Evolutionary conservation across 2,888 invertebrate genomes (phyloP), one percentile per base, ranked within the genome.

Genomic region (Sicus ferrugineus): DNA sequence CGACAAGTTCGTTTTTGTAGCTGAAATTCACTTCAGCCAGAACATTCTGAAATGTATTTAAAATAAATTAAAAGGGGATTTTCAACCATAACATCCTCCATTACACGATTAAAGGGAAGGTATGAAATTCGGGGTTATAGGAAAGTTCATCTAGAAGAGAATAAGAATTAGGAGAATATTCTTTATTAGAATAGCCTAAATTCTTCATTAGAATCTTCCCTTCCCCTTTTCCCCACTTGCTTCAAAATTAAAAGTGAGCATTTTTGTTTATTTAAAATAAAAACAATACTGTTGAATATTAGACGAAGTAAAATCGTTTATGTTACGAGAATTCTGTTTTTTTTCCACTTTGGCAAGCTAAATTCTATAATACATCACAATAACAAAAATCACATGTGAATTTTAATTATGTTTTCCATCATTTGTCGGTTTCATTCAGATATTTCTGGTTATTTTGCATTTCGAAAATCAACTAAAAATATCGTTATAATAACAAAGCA

Each of bases 21-120:
- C 80, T 81, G 67, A 82, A 78, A 66, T 77, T 75, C 2, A 83
- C 81, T 31, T 79, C 76, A 4, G 80, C 82, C 34, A 72, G 69
- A 63, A 82, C 79, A 69, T 80, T 80, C 83, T 83, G 72, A 16
- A 76, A 75, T 59, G 48, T 68, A 26, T 48, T n/a, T 26, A 14
- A 26, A 58, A 28, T 58, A 58, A 16, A 4, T 19, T 59, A 9
- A 59, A 59, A 19, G 34, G 5, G 5, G 54, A 9, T 48, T 48
- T 48, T 48, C 5, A n/a, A n/a, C n/a, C n/a, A n/a, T n/a, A n/a
- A n/a, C n/a, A n/a, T n/a, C n/a, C n/a, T n/a, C n/a, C n/a, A n/a
- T n/a, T n/a, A n/a, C n/a, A n/a, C n/a, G n/a, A n/a, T n/a, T n/a
- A n/a, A n/a, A n/a, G n/a, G n/a, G n/a, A n/a, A n/a, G n/a, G n/a